These are phyloP conservation scores for Cartodere bifasciata DNA, from an alignment of 2,888 invertebrate species.

Conservation along the genomic window DNA sequence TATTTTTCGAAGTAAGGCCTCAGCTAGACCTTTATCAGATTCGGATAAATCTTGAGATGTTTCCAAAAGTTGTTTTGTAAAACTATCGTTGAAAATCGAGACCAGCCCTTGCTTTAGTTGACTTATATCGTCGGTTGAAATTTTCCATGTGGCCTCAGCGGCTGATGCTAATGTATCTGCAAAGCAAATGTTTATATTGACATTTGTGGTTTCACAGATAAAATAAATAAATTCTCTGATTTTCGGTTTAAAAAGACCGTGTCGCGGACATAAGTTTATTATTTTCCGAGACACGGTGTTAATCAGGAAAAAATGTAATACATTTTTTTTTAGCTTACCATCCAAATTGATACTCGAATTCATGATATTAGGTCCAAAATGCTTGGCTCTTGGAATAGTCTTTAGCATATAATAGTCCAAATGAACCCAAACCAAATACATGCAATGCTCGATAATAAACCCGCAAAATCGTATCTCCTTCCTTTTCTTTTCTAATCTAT, in stretches of 20 bases:
- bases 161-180: constrained; percentile 34
- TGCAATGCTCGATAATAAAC: constrained; percentile 56
- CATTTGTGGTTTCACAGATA: too few relatives aligned
- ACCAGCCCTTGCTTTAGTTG: constrained; percentile 59
- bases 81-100: constrained; percentile 64
- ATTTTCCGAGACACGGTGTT: too few relatives aligned
- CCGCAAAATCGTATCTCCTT: constrained; percentile 47
- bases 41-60: constrained; percentile 50
- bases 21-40: constrained; percentile 56
- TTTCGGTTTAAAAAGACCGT: too few relatives aligned
- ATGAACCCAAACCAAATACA: constrained; percentile 68
- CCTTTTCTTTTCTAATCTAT: constrained; percentile 42
- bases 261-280: too few relatives aligned
- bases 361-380: constrained; percentile 18
- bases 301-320: too few relatives aligned
- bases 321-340: too few relatives aligned
- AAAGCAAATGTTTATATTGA: constrained; percentile 10
- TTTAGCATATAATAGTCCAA: constrained; percentile 57
- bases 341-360: constrained; percentile 21
- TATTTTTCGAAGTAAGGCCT: constrained; percentile 63
- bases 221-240: too few relatives aligned
- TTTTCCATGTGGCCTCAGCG: constrained; percentile 42
- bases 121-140: constrained; percentile 47
- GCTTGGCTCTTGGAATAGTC: constrained; percentile 38
- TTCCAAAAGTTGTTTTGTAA: constrained; percentile 59